phyloP scores from a whole-genome alignment of 2,113 vertebrate genomes.

The Eleginops maclovinus region DNA sequence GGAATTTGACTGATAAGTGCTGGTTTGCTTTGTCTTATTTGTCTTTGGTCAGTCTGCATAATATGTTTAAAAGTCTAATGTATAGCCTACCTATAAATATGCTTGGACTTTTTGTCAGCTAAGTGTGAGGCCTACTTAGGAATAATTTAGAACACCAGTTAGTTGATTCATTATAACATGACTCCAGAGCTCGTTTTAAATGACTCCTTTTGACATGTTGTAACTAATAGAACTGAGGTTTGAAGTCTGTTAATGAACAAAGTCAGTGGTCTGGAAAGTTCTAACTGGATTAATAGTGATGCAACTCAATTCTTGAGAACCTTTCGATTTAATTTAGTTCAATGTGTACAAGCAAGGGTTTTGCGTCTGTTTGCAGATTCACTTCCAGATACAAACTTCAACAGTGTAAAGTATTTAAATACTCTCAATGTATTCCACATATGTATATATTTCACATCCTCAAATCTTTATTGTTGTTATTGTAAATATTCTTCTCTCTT shows the following conservation, averaged over 20 bases:
- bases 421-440: no score
- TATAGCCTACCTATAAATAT: neutral
- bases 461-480: no score
- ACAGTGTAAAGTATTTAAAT: no score
- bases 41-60: no score
- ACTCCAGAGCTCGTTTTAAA: slow-evolving; percentile 66
- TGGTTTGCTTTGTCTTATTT: neutral
- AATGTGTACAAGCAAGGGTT: slow-evolving; percentile 54
- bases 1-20: neutral
- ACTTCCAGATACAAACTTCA: neutral
- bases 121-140: slow-evolving; percentile 41
- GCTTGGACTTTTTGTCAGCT: slow-evolving; percentile 25
- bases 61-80: no score
- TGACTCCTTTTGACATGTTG: slow-evolving; percentile 69
- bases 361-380: slow-evolving; percentile 39
- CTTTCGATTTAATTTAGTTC: slow-evolving; percentile 72
- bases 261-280: slow-evolving; percentile 74
- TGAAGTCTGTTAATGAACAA: slow-evolving; percentile 77
- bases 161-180: slow-evolving; percentile 69
- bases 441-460: no score
- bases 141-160: slow-evolving; percentile 56
- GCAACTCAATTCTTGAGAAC: slow-evolving; percentile 66
- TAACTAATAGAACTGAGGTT: slow-evolving; percentile 71
- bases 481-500: no score
- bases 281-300: slow-evolving; percentile 70